Conservation (phyloP, 2,888 invertebrate genomes). For the Gasteruption jaculator region DNA sequence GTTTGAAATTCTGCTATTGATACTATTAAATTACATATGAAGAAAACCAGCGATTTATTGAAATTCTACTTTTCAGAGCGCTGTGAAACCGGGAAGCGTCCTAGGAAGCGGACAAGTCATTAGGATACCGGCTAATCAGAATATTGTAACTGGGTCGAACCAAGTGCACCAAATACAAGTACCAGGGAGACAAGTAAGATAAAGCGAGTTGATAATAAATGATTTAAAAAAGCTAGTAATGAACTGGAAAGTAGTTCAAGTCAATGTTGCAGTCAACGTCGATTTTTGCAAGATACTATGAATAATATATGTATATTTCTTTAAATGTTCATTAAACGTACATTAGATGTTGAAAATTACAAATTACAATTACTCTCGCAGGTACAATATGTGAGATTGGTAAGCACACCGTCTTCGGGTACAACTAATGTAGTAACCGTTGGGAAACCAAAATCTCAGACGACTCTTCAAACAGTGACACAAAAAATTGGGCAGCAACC, state of each 20-base stretch:
- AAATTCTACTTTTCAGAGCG: conserved; percentile 33
- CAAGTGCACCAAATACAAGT: conserved; percentile 71
- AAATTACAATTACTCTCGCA: conserved; percentile 18
- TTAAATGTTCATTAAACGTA: conserved; percentile 16
- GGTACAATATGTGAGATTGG: conserved; percentile 69
- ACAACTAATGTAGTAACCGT: conserved; percentile 47
- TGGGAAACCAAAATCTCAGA: conserved; percentile 43
- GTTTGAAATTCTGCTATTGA: too few relatives aligned
- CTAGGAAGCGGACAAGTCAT: conserved; percentile 52
- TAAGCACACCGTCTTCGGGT: conserved; percentile 55
- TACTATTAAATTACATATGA: too few relatives aligned
- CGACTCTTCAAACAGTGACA: conserved; percentile 41
- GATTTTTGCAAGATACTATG: too few relatives aligned
- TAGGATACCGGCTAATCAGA: conserved; percentile 53
- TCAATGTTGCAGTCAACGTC: too few relatives aligned
- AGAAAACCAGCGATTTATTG: conserved; percentile 6
- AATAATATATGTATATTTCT: conserved; percentile 4
- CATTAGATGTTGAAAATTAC: not conserved
- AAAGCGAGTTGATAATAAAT: conserved; percentile 6
- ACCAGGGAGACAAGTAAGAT: conserved; percentile 65
- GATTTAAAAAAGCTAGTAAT: too few relatives aligned
- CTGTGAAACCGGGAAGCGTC: conserved; percentile 48
- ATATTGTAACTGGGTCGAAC: conserved; percentile 48
- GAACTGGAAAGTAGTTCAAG: too few relatives aligned
- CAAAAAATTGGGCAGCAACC: conserved; percentile 46